Conservation (phyloP, 2,113 vertebrate species). For the Perca schrenkii region DNA sequence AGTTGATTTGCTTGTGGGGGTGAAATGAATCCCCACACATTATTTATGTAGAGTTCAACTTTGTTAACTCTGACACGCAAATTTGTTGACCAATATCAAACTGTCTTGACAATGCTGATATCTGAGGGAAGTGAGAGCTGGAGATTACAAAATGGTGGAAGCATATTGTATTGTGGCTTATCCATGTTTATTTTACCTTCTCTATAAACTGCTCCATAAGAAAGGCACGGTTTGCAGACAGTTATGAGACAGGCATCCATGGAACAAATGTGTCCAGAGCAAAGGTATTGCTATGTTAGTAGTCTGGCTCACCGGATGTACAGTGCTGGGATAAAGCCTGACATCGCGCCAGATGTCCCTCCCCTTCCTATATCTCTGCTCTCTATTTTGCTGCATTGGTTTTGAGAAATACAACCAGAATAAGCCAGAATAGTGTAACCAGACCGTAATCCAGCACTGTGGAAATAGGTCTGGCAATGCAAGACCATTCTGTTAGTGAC, state of each 20-base stretch:
- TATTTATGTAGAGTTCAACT: not conserved
- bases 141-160: not conserved
- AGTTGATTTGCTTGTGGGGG: not conserved
- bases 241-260: not conserved
- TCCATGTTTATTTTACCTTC: not conserved
- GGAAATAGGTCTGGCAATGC: too few relatives aligned
- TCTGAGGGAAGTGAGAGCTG: not conserved
- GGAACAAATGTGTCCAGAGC: not conserved
- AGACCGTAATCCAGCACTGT: too few relatives aligned
- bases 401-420: too few relatives aligned
- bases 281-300: too few relatives aligned
- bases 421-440: too few relatives aligned
- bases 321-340: too few relatives aligned
- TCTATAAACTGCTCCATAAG: not conserved
- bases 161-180: not conserved
- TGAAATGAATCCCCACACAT: not conserved
- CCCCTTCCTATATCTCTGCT: too few relatives aligned
- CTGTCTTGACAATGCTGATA: not conserved
- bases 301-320: too few relatives aligned
- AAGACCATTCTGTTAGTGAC: not conserved
- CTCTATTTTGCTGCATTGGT: too few relatives aligned
- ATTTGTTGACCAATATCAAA: not conserved
- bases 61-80: not conserved
- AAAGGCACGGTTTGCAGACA: not conserved
- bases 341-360: too few relatives aligned